Percentiles rank a stretch among this genome's conserved stretches.
These are phyloP conservation scores for Prunella himalayana DNA, from an alignment of 2,113 vertebrate genomes.

Conservation along the genomic window DNA sequence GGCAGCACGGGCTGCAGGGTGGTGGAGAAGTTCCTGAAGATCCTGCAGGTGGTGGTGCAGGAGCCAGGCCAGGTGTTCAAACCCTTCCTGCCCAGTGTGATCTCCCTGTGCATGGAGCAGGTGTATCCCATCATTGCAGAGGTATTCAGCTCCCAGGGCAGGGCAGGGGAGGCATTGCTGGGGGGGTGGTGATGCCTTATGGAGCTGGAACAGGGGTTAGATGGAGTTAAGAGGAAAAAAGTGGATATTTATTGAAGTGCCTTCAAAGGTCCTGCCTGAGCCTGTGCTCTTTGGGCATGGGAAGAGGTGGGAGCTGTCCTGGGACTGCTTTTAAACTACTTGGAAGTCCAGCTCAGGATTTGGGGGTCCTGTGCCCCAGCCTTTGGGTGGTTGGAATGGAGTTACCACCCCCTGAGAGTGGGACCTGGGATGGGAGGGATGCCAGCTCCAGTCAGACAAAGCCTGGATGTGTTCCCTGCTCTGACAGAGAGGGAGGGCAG, in stretches of 20 bases:
- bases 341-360: not conserved
- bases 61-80: constrained; percentile 97
- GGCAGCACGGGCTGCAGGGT: constrained; percentile 93
- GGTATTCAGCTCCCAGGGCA: constrained; percentile 64
- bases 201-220: not conserved
- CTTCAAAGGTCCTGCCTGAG: not conserved
- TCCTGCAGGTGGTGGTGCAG: constrained; percentile 96
- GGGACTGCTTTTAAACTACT: not conserved
- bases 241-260: not conserved
- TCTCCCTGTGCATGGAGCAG: constrained; percentile 96
- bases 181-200: not conserved
- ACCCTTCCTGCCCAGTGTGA: constrained; percentile 93
- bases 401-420: not conserved
- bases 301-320: not conserved
- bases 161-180: not conserved
- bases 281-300: accelerated
- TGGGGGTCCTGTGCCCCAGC: not conserved
- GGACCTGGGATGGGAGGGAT: not conserved
- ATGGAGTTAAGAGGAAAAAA: not conserved
- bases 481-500: not conserved
- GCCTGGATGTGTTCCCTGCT: not conserved
- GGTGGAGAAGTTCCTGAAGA: constrained; percentile 97
- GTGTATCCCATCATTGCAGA: constrained; percentile 96
- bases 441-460: not conserved
- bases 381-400: not conserved